Evolutionary conservation across 2,888 invertebrate genomes (phyloP), one percentile per base, ranked within the genome.

Genomic region (Dione vanillae): DNA sequence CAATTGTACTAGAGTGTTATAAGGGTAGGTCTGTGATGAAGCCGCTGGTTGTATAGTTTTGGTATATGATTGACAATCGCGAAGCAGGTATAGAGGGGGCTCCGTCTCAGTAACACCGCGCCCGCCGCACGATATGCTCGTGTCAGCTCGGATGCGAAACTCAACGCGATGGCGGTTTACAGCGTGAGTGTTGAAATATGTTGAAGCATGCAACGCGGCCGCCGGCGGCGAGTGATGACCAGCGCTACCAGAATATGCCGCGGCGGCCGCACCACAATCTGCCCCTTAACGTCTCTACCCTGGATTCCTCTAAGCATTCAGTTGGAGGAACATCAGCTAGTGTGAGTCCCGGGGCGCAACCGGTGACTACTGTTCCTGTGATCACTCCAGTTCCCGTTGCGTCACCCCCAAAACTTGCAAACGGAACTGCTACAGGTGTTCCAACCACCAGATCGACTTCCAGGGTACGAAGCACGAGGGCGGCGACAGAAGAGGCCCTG

Each of bases 151-250:
- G 80, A 91, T 91, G 91, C 85, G 79, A 79, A 86, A 86, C 87
- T 87, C 86, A 88, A 85, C 86, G 85, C 83, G 85, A 91, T 91
- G 92, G 89, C 87, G 85, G 84, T 84, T 83, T 80, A 80, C 84
- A 83, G 87, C 84, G 87, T 86, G 85, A 87, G 87, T 86, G 84
- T 82, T 81, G 82, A 89, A 91, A 86, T 89, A 96, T 96, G 96
- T 94, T 96, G 94, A 96, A 96, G 92, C 96, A 96, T 93, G 96
- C 96, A 86, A 94, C 93, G 92, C 92, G 92, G 92, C 92, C 92
- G 91, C 91, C 92, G 84, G 88, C 91, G 90, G 91, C 90, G 78
- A 90, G 85, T 85, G 92, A 91, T 91, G 94, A 94, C 82, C 92
- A 90, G 83, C 91, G 93, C 79, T 93, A 94, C 87, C 94, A 93